Evolutionary conservation across 2,888 invertebrate genomes (phyloP).

Genomic region (Altica lythri): DNA sequence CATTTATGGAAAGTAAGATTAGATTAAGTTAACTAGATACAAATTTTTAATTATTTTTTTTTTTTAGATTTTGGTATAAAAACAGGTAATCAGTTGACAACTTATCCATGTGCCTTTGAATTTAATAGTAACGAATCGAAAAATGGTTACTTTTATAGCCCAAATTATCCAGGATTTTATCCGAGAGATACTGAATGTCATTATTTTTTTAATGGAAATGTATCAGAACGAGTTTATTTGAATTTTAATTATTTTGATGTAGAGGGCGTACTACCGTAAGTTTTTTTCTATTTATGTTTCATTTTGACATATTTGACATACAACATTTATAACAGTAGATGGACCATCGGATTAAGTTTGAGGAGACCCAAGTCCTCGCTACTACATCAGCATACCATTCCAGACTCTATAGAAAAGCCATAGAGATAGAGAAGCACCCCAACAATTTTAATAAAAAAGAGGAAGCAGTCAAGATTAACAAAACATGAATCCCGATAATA

Average conservation of each 20-base stretch:
- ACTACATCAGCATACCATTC: too few species aligned
- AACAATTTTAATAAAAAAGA: too few species aligned
- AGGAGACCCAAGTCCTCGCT: too few species aligned
- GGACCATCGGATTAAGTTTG: too few species aligned
- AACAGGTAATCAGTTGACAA: conserved; percentile 76
- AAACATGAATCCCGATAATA: too few species aligned
- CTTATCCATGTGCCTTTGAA: conserved; percentile 84
- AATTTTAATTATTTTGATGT: conserved; percentile 92
- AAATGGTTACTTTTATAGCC: conserved; percentile 83
- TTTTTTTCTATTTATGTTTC: too few species aligned
- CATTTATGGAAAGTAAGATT: conserved; percentile 86
- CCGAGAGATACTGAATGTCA: conserved; percentile 89
- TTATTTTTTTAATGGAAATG: conserved; percentile 85
- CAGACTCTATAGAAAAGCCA: too few species aligned
- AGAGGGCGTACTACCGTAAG: conserved; percentile 93
- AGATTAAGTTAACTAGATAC: background rate
- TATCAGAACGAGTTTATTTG: conserved; percentile 78
- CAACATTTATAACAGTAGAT: too few species aligned
- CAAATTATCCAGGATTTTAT: conserved; percentile 90
- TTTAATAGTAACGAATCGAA: conserved; percentile 82
- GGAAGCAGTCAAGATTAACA: too few species aligned
- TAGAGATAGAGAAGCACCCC: too few species aligned
- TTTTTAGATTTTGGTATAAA: conserved; percentile 85
- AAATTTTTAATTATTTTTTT: background rate
- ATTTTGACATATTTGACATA: too few species aligned